Evolutionary conservation across 2,113 vertebrate species (phyloP), one percentile per base, ranked within the genome.

Genomic region (Diglossa brunneiventris): DNA sequence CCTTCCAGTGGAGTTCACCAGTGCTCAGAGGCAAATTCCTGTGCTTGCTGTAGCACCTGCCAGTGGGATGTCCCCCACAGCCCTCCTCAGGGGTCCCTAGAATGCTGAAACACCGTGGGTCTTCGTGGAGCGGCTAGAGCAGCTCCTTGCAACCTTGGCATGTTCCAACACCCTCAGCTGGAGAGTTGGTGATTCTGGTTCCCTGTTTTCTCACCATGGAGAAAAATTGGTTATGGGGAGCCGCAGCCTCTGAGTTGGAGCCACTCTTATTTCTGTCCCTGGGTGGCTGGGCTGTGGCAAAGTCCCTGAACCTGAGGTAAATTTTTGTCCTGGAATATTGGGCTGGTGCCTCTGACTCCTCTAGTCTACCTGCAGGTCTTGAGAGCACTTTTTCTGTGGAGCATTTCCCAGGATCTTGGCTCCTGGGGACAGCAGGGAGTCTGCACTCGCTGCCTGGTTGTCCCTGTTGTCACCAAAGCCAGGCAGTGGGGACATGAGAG

Each of bases 141-240:
- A 2, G 37, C 26, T 52, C 22, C 41, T 47, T 47, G 20, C 42
- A 17, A 4, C 42, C 55, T 37, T 15, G 15, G 10, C 4, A 3
- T 44, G 6, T 28, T 52, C 22, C 11, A 67, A 8, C 33, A 26
- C 20, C 8, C n/a, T 42, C 9, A 5, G 12, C 35, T 28, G 56
- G 5, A 21, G 49, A 44, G 26, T 41, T 5, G 41, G 37, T 27
- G 23, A 12, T 67, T 35, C 3, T 4, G 3, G 37, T 14, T 13
- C 1, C 30, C 26, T 3, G 0, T 24, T 50, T 37, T 18, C 5
- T 72, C 21, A 12, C 1, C 0, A 0, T 4, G 55, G 20, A 39
- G 39, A 55, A 8, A 19, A 41, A 24, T 0, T 1, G 6, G 4
- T 18, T 28, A 9, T 58, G 5, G 19, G 2, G 3, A 26, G 1